Evolutionary conservation across 1,140 invertebrate species (phyloP), one percentile per base, ranked within the genome.

Genomic region (Drosophila guanche): DNA sequence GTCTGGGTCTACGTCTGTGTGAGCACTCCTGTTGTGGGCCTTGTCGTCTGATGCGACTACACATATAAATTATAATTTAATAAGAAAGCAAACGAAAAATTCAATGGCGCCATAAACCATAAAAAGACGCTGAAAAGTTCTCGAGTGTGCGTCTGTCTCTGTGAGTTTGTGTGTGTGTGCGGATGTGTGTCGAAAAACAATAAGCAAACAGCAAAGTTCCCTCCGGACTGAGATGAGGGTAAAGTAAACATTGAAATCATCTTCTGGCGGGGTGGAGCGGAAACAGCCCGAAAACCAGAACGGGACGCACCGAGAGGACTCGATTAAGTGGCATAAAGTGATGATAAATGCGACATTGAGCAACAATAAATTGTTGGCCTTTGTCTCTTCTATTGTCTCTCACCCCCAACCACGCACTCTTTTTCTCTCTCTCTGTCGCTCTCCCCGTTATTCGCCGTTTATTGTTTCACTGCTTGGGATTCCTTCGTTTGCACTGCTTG

Each of bases 301-400:
- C 12, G 3, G 22, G 10, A 16, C 42, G 37, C 61, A 53, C 56
- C 33, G 56, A 37, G 58, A 60, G 52, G 83, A 74, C 69, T 88
- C 81, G 81, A 86, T 86, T 86, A 86, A 86, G 81, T 88, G 88
- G 83, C 81, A 86, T 89, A 88, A 88, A 88, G 83, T 88, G 83
- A 88, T 88, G 83, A 88, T 88, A 88, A 88, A 88, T 88, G 83
- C 83, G 83, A 88, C 83, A 88, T 88, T 88, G 83, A 88, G 83
- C 78, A 88, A 88, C 83, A 88, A 88, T 88, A 88, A 88, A 88
- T 88, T 69, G 56, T 76, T 68, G 66, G 47, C 72, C 76, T 72
- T 76, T 68, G 74, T 76, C 63, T 66, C 43, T 53, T 72, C 47
- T 20, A 29, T 51, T 71, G 59, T 6, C 58, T 37, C 8, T 10